phyloP scores from a whole-genome alignment of 2,113 vertebrate species.

The Acanthochromis polyacanthus region DNA sequence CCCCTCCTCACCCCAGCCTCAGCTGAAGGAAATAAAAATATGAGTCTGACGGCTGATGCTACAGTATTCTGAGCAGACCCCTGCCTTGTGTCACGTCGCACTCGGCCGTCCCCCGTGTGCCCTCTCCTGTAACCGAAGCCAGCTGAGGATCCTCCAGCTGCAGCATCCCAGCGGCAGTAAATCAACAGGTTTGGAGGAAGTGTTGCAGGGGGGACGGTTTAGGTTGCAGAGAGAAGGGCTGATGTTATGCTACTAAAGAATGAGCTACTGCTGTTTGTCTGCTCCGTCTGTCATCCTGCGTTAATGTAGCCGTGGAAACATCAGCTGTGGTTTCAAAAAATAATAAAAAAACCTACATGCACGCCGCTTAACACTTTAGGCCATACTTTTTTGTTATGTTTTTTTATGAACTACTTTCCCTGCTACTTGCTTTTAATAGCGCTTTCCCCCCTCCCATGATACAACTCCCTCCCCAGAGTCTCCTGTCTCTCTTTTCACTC shows the following conservation, averaged over 20 bases:
- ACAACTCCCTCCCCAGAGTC: conserved; percentile 38
- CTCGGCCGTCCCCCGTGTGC: conserved; percentile 31
- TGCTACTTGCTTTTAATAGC: conserved; percentile 78
- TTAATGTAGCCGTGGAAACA: conserved; percentile 57
- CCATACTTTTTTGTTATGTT: conserved; percentile 71
- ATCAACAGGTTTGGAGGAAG: conserved; percentile 79
- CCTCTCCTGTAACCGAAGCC: conserved; percentile 59
- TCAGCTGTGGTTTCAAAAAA: conserved; percentile 63
- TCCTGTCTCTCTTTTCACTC: conserved; percentile 55
- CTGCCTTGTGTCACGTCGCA: conserved; percentile 53
- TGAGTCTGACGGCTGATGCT: conserved; percentile 52
- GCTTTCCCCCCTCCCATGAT: not conserved
- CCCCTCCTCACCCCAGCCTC: not conserved
- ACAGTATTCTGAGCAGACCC: conserved; percentile 46
- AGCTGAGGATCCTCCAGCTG: conserved; percentile 69
- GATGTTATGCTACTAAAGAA: conserved; percentile 76
- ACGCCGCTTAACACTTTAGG: conserved; percentile 84
- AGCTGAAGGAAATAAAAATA: conserved; percentile 60
- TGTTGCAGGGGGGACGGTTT: conserved; percentile 55
- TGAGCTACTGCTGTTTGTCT: conserved; percentile 78
- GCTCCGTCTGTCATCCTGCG: conserved; percentile 68
- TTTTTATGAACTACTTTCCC: conserved; percentile 72
- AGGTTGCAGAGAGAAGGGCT: conserved; percentile 56
- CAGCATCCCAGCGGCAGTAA: conserved; percentile 73
- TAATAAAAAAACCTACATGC: conserved; percentile 46